These are phyloP conservation scores for Hypothenemus hampei DNA, from an alignment of 1,140 invertebrate species.

Conservation along the genomic window DNA sequence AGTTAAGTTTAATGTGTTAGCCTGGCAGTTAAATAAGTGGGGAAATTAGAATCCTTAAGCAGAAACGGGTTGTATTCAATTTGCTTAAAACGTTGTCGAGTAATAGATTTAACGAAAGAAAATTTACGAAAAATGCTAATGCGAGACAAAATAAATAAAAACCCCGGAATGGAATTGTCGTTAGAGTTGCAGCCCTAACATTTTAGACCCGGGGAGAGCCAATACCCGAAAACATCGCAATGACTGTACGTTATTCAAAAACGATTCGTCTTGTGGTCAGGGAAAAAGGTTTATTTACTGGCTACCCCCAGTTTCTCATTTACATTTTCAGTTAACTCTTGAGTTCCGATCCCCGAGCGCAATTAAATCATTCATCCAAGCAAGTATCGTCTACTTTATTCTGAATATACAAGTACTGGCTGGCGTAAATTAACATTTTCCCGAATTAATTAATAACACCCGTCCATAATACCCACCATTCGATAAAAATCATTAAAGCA, in stretches of 20 bases:
- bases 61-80: slow-evolving; percentile 17
- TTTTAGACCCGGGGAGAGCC: slow-evolving; percentile 12
- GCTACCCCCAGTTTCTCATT: slow-evolving; percentile 18
- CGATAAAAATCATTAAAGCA: no score
- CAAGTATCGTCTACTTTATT: no score
- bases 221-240: slow-evolving; percentile 22
- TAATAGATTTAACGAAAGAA: slow-evolving; percentile 8
- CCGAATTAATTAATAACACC: no score
- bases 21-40: no score
- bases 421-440: no score
- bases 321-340: slow-evolving; percentile 27
- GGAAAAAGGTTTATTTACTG: slow-evolving; percentile 22
- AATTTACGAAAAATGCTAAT: slow-evolving; percentile 21
- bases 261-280: slow-evolving; percentile 25
- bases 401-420: no score
- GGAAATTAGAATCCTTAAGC: slow-evolving; percentile 6
- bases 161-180: slow-evolving; percentile 16
- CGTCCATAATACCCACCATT: no score
- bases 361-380: slow-evolving; percentile 29
- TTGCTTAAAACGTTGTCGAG: slow-evolving; percentile 18
- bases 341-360: slow-evolving; percentile 20
- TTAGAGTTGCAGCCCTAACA: slow-evolving; percentile 24
- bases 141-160: slow-evolving; percentile 25
- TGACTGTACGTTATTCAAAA: slow-evolving; percentile 26
- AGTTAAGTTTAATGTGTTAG: no score